These are phyloP conservation scores for Halictus quadricinctus DNA, from an alignment of 2,888 invertebrate species.

Conservation along the genomic window DNA sequence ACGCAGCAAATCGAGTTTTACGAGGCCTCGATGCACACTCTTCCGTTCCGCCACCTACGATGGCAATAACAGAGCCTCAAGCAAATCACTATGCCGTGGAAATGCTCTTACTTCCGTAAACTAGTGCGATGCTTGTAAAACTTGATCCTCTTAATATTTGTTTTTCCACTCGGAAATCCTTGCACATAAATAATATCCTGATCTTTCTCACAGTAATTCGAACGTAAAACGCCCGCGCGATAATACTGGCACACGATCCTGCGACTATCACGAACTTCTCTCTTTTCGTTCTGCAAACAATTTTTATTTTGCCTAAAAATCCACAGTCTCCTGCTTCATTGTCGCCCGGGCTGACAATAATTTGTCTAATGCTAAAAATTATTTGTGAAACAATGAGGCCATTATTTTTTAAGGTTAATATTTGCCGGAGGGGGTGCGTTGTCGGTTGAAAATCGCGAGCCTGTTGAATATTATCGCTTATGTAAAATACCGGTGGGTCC, in stretches of 20 bases:
- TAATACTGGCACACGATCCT: neutral
- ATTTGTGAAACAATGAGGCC: neutral
- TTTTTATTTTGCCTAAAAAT: neutral
- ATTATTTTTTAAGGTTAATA: neutral
- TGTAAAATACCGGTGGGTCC: neutral
- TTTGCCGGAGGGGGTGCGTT: neutral
- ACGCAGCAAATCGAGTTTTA: conserved; percentile 74
- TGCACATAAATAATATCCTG: neutral
- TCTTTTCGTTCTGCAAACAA: neutral
- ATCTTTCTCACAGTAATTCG: neutral
- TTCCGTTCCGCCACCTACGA: conserved; percentile 72
- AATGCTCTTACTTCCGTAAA: conserved; percentile 64
- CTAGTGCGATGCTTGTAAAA: conserved; percentile 49
- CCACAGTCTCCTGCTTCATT: neutral
- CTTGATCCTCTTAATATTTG: conserved; percentile 17
- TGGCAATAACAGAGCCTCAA: conserved; percentile 71
- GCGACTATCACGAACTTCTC: neutral
- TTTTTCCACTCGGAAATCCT: neutral
- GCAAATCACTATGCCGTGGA: conserved; percentile 57
- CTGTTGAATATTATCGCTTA: neutral
- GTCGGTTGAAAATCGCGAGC: neutral
- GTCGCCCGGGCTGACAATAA: neutral
- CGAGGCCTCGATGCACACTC: conserved; percentile 68
- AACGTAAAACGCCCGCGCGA: neutral
- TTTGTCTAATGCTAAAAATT: neutral